Evolutionary conservation across 2,888 invertebrate species (phyloP), one percentile per base, ranked within the genome.

Genomic region (Apoderus coryli): DNA sequence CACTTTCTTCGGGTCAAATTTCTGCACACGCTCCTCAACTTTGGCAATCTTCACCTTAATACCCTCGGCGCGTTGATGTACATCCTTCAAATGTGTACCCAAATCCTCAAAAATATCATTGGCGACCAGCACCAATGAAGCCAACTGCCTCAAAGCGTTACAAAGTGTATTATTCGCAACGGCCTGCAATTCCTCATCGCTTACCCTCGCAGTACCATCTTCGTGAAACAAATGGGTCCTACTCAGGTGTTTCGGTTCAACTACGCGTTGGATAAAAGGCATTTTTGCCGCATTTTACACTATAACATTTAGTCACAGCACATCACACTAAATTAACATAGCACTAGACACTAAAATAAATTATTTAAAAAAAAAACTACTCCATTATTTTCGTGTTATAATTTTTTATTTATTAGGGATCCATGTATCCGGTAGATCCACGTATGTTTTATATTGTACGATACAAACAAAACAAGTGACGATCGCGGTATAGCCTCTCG

Each of bases 21-120:
- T 64, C 48, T 67, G 67, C 48, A 85, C 76, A 48, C 70, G 67
- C 44, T 70, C 71, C 53, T 77, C 76, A 46, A 88, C 70, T 45
- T 61, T 63, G 45, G 66, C 66, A 46, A 89, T 69, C 54, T 76
- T 75, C 33, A 61, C 60, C 54, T 76, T 75, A 33, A 86, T 71
- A 28, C 60, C 60, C 36, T 74, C 72, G 35, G 84, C 76, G 42
- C 86, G 68, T 49, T 75, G 73, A 33, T 75, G 72, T 45, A 89
- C 72, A 39, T 66, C 64, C 50, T 76, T 71, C 42, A 88, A 65
- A 54, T 86, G 78, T 39, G 64, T 63, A 37, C 79, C 77, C 46
- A 89, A 65, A 51, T 81, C 82, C 47, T 72, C 71, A 60, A 89
- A 89, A 53, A 89, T 80, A 54, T 85, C 81, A 60, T 84, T 76